These are phyloP conservation scores for Napeogenes inachia DNA, from an alignment of 2,888 invertebrate species.

Conservation along the genomic window DNA sequence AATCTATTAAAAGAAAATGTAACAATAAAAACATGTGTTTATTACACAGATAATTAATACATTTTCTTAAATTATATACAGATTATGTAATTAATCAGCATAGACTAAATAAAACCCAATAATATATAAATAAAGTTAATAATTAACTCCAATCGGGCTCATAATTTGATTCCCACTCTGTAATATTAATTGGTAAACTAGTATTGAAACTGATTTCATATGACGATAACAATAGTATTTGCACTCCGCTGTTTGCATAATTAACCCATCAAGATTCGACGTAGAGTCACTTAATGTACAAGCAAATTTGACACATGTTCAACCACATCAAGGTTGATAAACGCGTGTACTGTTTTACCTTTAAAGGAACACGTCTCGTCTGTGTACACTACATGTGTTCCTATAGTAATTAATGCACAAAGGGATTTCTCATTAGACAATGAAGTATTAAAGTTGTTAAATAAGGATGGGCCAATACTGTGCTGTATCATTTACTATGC, in stretches of 20 bases:
- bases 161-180: background rate
- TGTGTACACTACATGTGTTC: conserved; percentile 13
- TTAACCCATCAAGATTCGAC: conserved; percentile 10
- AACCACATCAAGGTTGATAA: background rate
- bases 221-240: conserved; percentile 23
- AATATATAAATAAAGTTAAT: too few species aligned
- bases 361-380: background rate
- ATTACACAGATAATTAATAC: too few species aligned
- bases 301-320: conserved; percentile 11
- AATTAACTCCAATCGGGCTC: background rate
- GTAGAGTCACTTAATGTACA: conserved; percentile 11
- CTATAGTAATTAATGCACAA: conserved; percentile 39
- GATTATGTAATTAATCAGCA: too few species aligned
- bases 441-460: conserved; percentile 28
- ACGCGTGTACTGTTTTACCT: background rate
- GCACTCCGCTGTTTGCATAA: conserved; percentile 17
- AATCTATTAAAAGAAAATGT: too few species aligned
- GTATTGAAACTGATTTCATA: conserved; percentile 19
- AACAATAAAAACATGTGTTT: too few species aligned
- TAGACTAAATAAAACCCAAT: too few species aligned
- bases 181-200: conserved; percentile 6
- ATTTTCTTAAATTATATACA: too few species aligned
- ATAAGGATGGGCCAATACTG: background rate
- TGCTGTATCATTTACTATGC: too few species aligned
- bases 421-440: conserved; percentile 35